Percentiles rank a stretch among this genome's conserved stretches.
Evolutionary conservation across 2,888 invertebrate genomes (phyloP).

Genomic region (Agapetus fuscipes): DNA sequence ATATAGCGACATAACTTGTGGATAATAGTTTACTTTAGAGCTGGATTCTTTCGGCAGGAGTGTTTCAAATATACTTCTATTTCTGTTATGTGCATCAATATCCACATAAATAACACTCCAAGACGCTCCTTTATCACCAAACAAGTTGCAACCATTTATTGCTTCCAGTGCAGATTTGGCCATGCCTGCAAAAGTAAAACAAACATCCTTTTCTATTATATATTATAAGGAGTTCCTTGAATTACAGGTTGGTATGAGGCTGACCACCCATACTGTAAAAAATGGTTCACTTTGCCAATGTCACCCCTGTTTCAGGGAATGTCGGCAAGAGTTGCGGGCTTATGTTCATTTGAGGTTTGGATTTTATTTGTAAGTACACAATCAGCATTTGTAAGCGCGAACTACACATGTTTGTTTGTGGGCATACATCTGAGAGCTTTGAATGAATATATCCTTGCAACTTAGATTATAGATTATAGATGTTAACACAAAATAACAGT

Average conservation of each 20-base stretch:
- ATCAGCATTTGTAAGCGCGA: not conserved
- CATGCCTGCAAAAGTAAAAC: slow-evolving; percentile 65
- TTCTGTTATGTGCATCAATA: slow-evolving; percentile 98
- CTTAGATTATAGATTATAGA: too few relatives aligned
- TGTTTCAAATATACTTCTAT: slow-evolving; percentile 97
- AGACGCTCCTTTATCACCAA: slow-evolving; percentile 93
- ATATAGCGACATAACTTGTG: not conserved
- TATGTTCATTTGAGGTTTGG: too few relatives aligned
- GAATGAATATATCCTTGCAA: too few relatives aligned
- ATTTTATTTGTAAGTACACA: too few relatives aligned
- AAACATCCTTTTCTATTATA: slow-evolving; percentile 16
- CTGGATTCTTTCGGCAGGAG: slow-evolving; percentile 95
- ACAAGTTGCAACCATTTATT: slow-evolving; percentile 96
- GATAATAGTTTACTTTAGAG: slow-evolving; percentile 97
- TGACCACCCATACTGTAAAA: too few relatives aligned
- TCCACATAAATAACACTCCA: slow-evolving; percentile 99
- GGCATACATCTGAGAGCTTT: too few relatives aligned
- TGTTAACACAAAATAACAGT: too few relatives aligned
- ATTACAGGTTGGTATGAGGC: too few relatives aligned
- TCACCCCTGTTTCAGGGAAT: too few relatives aligned
- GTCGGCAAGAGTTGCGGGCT: too few relatives aligned
- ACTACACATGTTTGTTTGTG: too few relatives aligned
- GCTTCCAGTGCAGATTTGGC: slow-evolving; percentile 98
- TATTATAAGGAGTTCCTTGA: not conserved
- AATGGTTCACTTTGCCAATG: too few relatives aligned